Conservation (phyloP, 2,113 vertebrate genomes). For the Tupaia tana region DNA sequence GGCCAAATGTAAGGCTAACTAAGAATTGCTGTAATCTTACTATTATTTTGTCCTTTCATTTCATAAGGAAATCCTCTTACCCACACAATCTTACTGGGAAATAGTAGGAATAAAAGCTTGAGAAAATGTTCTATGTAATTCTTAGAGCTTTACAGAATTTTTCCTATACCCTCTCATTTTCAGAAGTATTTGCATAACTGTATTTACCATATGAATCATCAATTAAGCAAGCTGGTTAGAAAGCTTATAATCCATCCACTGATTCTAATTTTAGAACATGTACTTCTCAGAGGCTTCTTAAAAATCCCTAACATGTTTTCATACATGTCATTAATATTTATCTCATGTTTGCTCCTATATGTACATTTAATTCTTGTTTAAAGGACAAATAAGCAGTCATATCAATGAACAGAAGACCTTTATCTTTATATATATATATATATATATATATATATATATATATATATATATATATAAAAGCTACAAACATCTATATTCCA, state of each 20-base stretch:
- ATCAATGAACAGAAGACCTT: background rate
- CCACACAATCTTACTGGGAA: background rate
- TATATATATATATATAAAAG: background rate
- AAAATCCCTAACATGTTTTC: background rate
- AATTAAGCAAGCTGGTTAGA: background rate
- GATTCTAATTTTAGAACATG: background rate
- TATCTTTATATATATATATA: no score
- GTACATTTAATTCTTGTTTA: background rate
- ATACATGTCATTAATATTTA: slow-evolving; percentile 5
- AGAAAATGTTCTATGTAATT: background rate
- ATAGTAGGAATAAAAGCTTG: background rate
- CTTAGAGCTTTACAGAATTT: background rate
- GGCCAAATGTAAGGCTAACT: background rate
- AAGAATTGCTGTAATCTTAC: background rate
- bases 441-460: no score
- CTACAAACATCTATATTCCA: background rate
- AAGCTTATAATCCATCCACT: background rate
- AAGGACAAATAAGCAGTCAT: background rate
- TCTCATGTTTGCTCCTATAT: background rate
- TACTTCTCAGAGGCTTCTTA: background rate
- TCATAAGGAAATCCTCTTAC: background rate
- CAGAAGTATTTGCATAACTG: background rate
- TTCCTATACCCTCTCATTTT: background rate
- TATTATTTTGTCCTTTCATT: background rate
- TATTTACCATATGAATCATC: background rate